Evolutionary conservation across 2,888 invertebrate genomes (phyloP).

Genomic region (Rhagium mordax): DNA sequence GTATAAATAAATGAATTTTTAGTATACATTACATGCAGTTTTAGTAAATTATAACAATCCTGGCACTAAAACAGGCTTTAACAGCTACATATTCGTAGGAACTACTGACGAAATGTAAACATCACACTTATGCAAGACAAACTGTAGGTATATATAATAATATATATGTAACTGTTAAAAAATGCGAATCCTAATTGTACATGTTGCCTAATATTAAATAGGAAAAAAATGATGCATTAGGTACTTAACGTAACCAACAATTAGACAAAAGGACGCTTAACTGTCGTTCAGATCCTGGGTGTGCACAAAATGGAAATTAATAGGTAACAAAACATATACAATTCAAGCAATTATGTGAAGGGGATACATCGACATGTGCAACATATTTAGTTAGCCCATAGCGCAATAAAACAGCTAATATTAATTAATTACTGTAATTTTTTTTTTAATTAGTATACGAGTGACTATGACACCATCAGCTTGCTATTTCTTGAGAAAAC

Average conservation of each 20-base stretch:
- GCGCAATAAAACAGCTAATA: conserved; percentile 32
- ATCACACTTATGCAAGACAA: background rate
- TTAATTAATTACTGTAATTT: background rate
- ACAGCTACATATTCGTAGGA: conserved; percentile 37
- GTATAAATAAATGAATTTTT: conserved; percentile 19
- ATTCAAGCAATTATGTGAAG: conserved; percentile 58
- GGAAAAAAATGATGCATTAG: conserved; percentile 28
- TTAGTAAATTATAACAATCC: conserved; percentile 33
- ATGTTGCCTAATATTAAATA: conserved; percentile 22
- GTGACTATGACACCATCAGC: too few species aligned
- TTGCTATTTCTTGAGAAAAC: too few species aligned
- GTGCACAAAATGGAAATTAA: conserved; percentile 64
- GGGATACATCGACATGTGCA: conserved; percentile 55
- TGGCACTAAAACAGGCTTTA: conserved; percentile 42
- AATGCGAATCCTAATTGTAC: conserved; percentile 15
- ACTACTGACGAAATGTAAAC: conserved; percentile 9
- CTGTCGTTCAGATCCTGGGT: conserved; percentile 65
- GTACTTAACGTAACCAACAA: conserved; percentile 51
- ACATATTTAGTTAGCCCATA: conserved; percentile 34
- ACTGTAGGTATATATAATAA: too few species aligned
- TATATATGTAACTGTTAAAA: conserved; percentile 32
- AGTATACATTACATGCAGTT: conserved; percentile 38
- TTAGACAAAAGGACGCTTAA: conserved; percentile 60
- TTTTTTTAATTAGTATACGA: too few species aligned
- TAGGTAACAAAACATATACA: conserved; percentile 58